Percentiles rank a stretch among this genome's conserved stretches.
phyloP scores from a whole-genome alignment of 1,140 invertebrate species.

The Zaprionus lachaisei region DNA sequence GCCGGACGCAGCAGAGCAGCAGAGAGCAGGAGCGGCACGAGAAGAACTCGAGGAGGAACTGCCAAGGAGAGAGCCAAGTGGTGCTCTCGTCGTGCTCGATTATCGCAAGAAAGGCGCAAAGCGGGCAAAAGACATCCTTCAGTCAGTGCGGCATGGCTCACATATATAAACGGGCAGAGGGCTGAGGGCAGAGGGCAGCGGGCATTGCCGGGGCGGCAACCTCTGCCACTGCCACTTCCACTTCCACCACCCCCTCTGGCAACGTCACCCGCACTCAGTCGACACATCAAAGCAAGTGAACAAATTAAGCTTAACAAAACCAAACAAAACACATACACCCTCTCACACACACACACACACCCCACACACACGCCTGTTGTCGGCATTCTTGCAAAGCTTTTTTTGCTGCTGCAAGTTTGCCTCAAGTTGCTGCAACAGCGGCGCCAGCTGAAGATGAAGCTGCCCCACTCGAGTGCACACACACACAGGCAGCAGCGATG shows the following conservation, averaged over 20 bases:
- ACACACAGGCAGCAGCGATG: conserved; percentile 29
- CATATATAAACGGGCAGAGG: not conserved
- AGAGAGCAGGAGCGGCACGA: not conserved
- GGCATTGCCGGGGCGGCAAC: not conserved
- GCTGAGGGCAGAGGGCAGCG: not conserved
- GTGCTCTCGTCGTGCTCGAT: conserved; percentile 38
- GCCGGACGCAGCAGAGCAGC: conserved; percentile 2
- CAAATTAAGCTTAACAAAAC: conserved; percentile 80
- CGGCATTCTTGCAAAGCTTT: conserved; percentile 72
- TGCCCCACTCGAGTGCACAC: conserved; percentile 71
- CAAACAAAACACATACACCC: conserved; percentile 50
- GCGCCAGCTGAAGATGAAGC: conserved; percentile 64
- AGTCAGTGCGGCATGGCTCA: not conserved
- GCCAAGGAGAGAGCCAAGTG: conserved; percentile 24
- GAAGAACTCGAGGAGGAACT: not conserved
- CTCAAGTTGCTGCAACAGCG: conserved; percentile 65
- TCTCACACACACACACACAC: conserved; percentile 8
- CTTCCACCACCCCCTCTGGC: not conserved
- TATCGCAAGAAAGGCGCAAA: conserved; percentile 47
- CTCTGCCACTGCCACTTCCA: not conserved
- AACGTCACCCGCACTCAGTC: conserved; percentile 42
- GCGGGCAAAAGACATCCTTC: conserved; percentile 38
- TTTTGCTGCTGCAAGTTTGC: conserved; percentile 38
- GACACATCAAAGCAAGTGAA: conserved; percentile 77
- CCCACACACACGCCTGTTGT: conserved; percentile 41